Conservation (phyloP, 2,888 invertebrate genomes). For the Leucophenga maculata region DNA sequence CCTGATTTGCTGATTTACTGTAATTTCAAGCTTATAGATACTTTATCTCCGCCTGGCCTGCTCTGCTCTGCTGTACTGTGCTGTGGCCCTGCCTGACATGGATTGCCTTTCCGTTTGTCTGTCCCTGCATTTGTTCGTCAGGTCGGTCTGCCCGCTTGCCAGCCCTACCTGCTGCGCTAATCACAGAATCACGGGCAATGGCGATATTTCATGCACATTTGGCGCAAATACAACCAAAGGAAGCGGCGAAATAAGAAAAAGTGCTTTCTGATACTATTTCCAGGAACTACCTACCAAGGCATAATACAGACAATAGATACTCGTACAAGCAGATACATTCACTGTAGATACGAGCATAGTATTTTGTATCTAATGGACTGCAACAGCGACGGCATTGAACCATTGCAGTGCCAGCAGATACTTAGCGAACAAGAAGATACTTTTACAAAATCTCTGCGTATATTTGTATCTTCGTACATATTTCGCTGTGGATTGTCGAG, state of each 20-base stretch:
- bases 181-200: constrained; percentile 11
- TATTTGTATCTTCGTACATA: constrained; percentile 27
- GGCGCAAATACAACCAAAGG: constrained; percentile 8
- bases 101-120: no score
- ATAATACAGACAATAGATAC: neutral
- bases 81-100: no score
- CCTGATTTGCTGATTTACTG: constrained; percentile 66
- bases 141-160: neutral
- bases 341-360: constrained; percentile 18
- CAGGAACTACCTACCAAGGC: constrained; percentile 20
- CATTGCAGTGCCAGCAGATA: no score
- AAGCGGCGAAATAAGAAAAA: neutral
- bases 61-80: no score
- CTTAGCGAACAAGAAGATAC: neutral
- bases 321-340: constrained; percentile 20
- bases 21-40: constrained; percentile 59
- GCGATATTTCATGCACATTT: constrained; percentile 19
- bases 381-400: neutral
- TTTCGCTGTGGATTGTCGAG: constrained; percentile 12
- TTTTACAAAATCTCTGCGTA: constrained; percentile 15
- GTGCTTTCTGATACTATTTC: constrained; percentile 22
- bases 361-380: constrained; percentile 18
- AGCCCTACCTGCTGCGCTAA: constrained; percentile 23
- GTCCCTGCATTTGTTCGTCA: neutral
- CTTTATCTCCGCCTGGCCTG: constrained; percentile 8